Percentiles rank a stretch among this genome's conserved stretches.
Evolutionary conservation across 2,888 invertebrate genomes (phyloP).

Genomic region (Tinea semifulvella): DNA sequence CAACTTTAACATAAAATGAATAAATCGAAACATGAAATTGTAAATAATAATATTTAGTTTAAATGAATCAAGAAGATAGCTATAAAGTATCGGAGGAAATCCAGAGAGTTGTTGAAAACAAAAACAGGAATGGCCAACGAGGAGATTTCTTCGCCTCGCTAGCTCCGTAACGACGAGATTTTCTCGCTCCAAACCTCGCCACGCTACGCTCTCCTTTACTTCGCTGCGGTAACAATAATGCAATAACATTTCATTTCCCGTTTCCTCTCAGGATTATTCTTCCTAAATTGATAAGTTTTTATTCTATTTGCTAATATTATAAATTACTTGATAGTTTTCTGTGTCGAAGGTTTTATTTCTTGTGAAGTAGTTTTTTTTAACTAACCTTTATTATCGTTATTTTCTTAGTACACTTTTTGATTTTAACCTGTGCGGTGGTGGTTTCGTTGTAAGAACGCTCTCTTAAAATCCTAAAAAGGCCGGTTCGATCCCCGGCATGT

Average conservation of each 20-base stretch:
- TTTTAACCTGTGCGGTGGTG: background rate
- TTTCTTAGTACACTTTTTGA: background rate
- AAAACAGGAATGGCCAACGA: slow-evolving; percentile 1
- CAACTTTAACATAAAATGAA: background rate
- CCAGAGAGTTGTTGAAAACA: background rate
- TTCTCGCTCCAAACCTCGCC: background rate
- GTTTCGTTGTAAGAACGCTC: too few species aligned
- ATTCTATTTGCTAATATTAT: background rate
- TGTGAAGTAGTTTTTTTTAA: too few species aligned
- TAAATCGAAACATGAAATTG: too few species aligned
- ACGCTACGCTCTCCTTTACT: background rate
- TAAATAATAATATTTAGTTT: too few species aligned
- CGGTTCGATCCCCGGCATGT: too few species aligned
- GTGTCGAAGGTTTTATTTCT: too few species aligned
- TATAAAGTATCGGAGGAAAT: background rate
- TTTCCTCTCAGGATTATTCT: slow-evolving; percentile 1
- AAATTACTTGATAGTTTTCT: background rate
- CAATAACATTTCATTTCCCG: slow-evolving; percentile 12
- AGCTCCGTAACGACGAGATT: slow-evolving; percentile 6
- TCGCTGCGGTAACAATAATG: background rate
- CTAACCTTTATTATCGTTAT: background rate
- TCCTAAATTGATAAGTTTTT: background rate
- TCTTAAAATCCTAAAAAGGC: too few species aligned
- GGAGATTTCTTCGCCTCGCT: slow-evolving; percentile 2
- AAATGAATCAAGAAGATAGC: background rate